phyloP scores from a whole-genome alignment of 2,888 invertebrate species.

The Cordylochernes scorpioides region DNA sequence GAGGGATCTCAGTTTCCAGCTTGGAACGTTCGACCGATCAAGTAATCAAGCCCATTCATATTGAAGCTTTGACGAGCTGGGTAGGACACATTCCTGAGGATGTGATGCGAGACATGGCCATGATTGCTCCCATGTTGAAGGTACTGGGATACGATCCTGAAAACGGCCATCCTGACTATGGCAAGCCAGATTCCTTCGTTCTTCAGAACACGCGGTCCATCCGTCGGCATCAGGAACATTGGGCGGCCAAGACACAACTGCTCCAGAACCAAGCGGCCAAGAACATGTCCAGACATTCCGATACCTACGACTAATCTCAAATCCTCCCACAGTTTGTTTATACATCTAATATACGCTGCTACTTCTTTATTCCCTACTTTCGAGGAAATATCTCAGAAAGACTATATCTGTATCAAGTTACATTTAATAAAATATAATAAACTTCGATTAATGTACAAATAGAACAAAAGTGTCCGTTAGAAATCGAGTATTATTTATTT shows the following conservation, averaged over 20 bases:
- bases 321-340: too few relatives aligned
- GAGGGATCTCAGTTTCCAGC: conserved; percentile 80
- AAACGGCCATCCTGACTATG: conserved; percentile 85
- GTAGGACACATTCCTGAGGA: conserved; percentile 34
- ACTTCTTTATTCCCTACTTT: too few relatives aligned
- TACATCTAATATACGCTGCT: too few relatives aligned
- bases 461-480: too few relatives aligned
- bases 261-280: too few relatives aligned
- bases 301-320: too few relatives aligned
- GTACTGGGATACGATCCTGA: conserved; percentile 74
- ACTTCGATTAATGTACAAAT: too few relatives aligned
- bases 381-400: too few relatives aligned
- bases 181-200: conserved; percentile 46
- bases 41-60: conserved; percentile 89
- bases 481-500: too few relatives aligned
- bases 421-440: too few relatives aligned
- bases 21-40: conserved; percentile 93
- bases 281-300: too few relatives aligned
- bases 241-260: conserved; percentile 18
- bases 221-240: conserved; percentile 20
- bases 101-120: conserved; percentile 69
- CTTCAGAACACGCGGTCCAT: conserved; percentile 27
- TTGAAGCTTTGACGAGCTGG: conserved; percentile 50
- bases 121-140: conserved; percentile 77
- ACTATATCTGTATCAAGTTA: too few relatives aligned